Conservation (phyloP, 2,113 vertebrate species). For the Paradisaea rubra region DNA sequence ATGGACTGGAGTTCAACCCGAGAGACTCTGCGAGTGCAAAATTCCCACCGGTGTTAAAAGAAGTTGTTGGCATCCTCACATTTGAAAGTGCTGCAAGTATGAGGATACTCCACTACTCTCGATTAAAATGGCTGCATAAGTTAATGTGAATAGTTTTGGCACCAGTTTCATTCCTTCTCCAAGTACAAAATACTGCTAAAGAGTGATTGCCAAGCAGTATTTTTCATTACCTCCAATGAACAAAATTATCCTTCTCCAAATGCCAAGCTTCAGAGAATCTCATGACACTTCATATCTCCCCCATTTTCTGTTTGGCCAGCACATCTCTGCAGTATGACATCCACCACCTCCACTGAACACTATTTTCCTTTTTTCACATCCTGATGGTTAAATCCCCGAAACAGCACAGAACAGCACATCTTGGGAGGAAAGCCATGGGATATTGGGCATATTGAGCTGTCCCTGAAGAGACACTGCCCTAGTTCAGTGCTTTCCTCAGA, state of each 20-base stretch:
- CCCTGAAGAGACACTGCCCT: background rate
- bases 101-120: background rate
- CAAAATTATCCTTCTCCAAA: background rate
- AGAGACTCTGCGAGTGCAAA: background rate
- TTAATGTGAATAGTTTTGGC: background rate
- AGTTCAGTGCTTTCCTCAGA: background rate
- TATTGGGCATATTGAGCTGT: background rate
- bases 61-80: background rate
- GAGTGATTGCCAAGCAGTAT: background rate
- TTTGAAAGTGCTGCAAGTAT: rapidly evolving
- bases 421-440: background rate
- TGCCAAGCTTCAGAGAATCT: background rate
- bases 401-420: rapidly evolving
- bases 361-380: too few species aligned
- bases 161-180: background rate
- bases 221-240: background rate
- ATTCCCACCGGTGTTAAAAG: background rate
- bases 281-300: background rate
- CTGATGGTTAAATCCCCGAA: background rate
- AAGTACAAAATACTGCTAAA: background rate
- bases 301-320: background rate
- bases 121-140: background rate
- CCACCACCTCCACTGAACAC: background rate
- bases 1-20: background rate
- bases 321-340: background rate